Conservation (phyloP, 1,140 invertebrate species). For the Macrostomum lignano region DNA sequence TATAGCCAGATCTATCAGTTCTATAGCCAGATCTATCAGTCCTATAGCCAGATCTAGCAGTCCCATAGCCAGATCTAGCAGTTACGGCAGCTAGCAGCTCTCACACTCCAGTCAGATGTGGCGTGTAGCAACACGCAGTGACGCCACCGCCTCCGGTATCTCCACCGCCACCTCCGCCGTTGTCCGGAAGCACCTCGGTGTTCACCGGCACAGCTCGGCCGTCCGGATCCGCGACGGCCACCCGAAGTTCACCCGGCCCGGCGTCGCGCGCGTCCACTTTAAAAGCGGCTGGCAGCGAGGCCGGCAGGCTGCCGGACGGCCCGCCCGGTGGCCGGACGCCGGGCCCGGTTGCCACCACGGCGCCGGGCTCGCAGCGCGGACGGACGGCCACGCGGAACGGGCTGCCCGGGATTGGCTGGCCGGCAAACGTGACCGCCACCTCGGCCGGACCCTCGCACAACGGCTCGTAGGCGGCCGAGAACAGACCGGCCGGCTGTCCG, state of each 20-base stretch:
- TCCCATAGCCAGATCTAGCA: too few species aligned
- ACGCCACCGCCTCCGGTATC: too few species aligned
- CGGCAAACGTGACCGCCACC: constrained; percentile 44
- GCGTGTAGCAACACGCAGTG: too few species aligned
- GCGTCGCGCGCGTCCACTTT: constrained; percentile 50
- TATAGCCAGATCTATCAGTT: too few species aligned
- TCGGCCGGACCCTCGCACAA: constrained; percentile 44
- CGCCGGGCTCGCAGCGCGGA: constrained; percentile 44
- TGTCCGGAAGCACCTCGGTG: too few species aligned
- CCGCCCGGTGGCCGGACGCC: constrained; percentile 35
- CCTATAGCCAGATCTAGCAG: too few species aligned
- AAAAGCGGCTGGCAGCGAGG: constrained; percentile 48
- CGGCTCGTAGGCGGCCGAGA: constrained; percentile 48
- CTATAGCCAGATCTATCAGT: too few species aligned
- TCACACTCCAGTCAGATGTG: too few species aligned
- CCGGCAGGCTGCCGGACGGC: constrained; percentile 35
- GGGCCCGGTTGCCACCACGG: constrained; percentile 42
- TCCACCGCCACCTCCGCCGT: too few species aligned
- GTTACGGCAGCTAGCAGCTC: too few species aligned
- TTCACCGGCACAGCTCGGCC: too few species aligned
- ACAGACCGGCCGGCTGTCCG: constrained; percentile 37
- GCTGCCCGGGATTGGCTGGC: constrained; percentile 41
- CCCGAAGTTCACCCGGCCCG: constrained; percentile 46
- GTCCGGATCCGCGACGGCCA: too few species aligned
- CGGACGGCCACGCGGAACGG: constrained; percentile 46